Base-by-base conservation (phyloP, 23 tunicate genomes). In the Trididemnum nubilum region DNA sequence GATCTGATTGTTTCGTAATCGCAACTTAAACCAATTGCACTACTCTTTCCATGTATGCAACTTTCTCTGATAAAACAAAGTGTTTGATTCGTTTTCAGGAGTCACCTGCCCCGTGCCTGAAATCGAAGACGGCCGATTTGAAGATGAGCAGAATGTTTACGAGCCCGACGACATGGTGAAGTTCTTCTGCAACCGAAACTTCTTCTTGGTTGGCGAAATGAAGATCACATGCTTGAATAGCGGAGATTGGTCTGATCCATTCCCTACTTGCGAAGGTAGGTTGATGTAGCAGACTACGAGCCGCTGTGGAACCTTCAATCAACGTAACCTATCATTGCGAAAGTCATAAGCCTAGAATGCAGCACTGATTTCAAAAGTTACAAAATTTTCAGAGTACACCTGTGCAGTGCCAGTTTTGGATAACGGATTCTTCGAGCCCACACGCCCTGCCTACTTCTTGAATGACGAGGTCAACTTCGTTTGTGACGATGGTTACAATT, bases 21-120 rank as follows among this genome's bases (percentile, higher is more conserved):
- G n/a, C n/a, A n/a, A n/a, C n/a, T n/a, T n/a, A n/a, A n/a, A n/a
- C n/a, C n/a, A n/a, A n/a, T n/a, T n/a, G n/a, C n/a, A n/a, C n/a
- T n/a, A n/a, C n/a, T n/a, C n/a, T n/a, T n/a, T n/a, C n/a, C n/a
- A n/a, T n/a, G n/a, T n/a, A n/a, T n/a, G n/a, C n/a, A n/a, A n/a
- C n/a, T n/a, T n/a, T n/a, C n/a, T n/a, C n/a, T n/a, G n/a, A n/a
- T n/a, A n/a, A n/a, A n/a, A n/a, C n/a, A n/a, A n/a, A n/a, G n/a
- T n/a, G n/a, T n/a, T n/a, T n/a, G n/a, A n/a, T 44, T 61, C 28
- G 31, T 31, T 67, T 67, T 37, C 78, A 73, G 78, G 58, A 2
- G 32, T 38, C 2, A 38, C 78, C 31, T 73, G 78, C 58, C 7
- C 27, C 3, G 78, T 2, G 2, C 78, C 78, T 7, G 28, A 21